phyloP scores from a whole-genome alignment of 2,888 invertebrate species.

The Mesochorus sp. region DNA sequence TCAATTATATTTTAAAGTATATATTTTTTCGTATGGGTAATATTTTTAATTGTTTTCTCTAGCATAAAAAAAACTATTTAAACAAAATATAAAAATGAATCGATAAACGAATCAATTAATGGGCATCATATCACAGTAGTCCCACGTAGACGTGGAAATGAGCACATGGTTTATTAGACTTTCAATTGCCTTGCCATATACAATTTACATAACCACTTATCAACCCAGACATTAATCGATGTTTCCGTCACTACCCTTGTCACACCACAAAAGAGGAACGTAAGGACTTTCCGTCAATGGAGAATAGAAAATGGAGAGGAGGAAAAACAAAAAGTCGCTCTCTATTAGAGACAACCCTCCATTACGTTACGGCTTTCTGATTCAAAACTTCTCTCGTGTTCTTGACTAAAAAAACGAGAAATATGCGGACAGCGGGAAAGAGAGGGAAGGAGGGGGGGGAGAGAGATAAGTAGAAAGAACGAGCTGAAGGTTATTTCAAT shows the following conservation, averaged over 20 bases:
- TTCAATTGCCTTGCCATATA: neutral
- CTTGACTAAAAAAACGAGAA: constrained; percentile 54
- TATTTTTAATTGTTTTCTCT: no score
- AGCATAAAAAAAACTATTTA: no score
- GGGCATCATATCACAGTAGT: no score
- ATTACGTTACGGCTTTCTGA: constrained; percentile 23
- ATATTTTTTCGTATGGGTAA: no score
- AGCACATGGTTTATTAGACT: constrained; percentile 1
- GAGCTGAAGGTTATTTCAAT: constrained; percentile 74
- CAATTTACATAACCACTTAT: neutral
- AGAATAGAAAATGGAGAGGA: neutral
- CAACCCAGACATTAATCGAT: constrained; percentile 9
- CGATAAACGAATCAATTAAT: no score
- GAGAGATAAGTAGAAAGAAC: constrained; percentile 58
- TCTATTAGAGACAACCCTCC: neutral
- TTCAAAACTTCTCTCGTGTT: constrained; percentile 22
- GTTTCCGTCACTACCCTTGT: neutral
- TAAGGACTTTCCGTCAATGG: neutral
- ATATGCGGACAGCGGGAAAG: neutral
- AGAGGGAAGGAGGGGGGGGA: constrained; percentile 43
- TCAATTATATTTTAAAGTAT: neutral
- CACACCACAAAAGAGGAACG: neutral
- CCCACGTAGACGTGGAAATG: no score
- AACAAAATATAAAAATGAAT: no score
- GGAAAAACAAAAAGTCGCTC: neutral